Evolutionary conservation across 2,113 vertebrate genomes (phyloP), one percentile per base, ranked within the genome.

Genomic region (Cyphomyrus discorhynchus): DNA sequence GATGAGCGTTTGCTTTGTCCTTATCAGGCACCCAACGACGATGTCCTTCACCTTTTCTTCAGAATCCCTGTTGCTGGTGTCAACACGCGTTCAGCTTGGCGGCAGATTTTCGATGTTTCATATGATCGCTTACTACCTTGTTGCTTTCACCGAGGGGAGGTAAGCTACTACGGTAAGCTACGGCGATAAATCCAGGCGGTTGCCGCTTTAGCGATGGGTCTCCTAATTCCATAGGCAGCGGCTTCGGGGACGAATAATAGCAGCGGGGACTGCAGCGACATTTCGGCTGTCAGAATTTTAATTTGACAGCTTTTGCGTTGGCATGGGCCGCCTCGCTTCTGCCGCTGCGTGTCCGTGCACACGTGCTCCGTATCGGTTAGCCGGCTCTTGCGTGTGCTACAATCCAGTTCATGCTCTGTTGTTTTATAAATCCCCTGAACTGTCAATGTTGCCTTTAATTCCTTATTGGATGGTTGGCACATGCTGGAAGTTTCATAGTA

Each of bases 121-220:
- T 9, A 21, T 19, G 62, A 87, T 90, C 80, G 66, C 39, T 13
- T 24, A 77, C 39, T 53, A 19, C 52, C 15, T 53, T 19, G 52
- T 53, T 11, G 52, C 52, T 3, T 53, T 53, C 52, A 19, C 52
- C 17, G 19, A 21, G 13, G n/a, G 27, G 70, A 39, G 31, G 70
- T 39, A 5, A 35, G 70, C 31, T 31, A n/a, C 58, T 62, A 24
- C 49, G 39, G 88, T 21, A 15, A 86, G 46, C 31, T 9, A 45
- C 56, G 90, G 88, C 91, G 82, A 74, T 89, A 91, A 83, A 87
- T 86, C 83, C 83, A 74, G 90, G 88, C 85, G 89, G 27, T 53
- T 86, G 77, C 66, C 10, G 42, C 13, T 82, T 91, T 88, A 42
- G 92, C 92, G 74, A 0, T 8, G 80, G 90, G 91, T 91, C 89